A percentile compares a stretch with the other conserved stretches of the same genome.
phyloP scores from a whole-genome alignment of 2,888 invertebrate genomes.

The Diarsia mendica region DNA sequence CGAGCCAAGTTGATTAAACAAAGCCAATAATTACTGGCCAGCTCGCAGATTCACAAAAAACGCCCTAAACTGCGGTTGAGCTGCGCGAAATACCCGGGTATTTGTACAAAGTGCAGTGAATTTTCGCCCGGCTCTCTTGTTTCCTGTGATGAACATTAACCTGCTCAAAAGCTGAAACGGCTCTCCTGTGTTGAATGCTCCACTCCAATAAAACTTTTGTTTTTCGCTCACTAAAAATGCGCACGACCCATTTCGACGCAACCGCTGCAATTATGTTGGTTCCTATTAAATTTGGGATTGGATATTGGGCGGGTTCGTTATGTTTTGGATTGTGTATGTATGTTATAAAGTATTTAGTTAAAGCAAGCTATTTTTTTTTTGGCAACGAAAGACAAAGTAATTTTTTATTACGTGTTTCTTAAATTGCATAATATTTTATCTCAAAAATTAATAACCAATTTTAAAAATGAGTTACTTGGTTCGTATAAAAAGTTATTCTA shows the following conservation, averaged over 20 bases:
- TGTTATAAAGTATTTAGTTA: background rate
- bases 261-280: constrained; percentile 55
- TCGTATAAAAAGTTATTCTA: background rate
- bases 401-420: background rate
- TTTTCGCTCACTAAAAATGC: constrained; percentile 72
- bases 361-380: background rate
- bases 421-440: background rate
- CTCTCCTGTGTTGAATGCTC: constrained; percentile 67
- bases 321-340: background rate
- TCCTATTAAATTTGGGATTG: constrained; percentile 48
- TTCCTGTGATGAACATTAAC: constrained; percentile 80
- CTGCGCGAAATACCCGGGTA: constrained; percentile 47
- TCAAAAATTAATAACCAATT: background rate
- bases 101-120: constrained; percentile 71
- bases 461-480: background rate
- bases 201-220: constrained; percentile 77
- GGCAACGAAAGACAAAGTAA: background rate
- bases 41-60: constrained; percentile 41
- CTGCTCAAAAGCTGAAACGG: constrained; percentile 79
- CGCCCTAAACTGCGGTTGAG: constrained; percentile 9
- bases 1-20: constrained; percentile 30
- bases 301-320: constrained; percentile 23
- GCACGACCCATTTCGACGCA: constrained; percentile 71
- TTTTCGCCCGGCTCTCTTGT: constrained; percentile 68
- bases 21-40: constrained; percentile 40